Conservation (phyloP, 1,140 invertebrate genomes). For the Zaprionus capensis region DNA sequence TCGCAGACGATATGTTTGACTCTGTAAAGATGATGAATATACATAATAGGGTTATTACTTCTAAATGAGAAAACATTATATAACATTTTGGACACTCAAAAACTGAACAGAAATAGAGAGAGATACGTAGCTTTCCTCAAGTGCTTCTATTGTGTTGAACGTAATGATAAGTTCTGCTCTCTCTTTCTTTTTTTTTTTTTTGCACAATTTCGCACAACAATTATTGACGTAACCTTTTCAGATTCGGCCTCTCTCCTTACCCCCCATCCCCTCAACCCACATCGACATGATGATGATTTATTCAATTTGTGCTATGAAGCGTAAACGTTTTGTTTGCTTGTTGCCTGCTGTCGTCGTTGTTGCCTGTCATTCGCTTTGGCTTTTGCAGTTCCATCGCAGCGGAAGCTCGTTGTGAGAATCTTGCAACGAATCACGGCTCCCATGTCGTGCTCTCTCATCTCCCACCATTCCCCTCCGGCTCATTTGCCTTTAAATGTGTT, state of each 20-base stretch:
- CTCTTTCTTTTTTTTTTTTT: conserved; percentile 52
- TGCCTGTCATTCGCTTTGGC: conserved; percentile 12
- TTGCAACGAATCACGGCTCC: conserved; percentile 37
- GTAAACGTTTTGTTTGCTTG: conserved; percentile 75
- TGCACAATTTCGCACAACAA: conserved; percentile 64
- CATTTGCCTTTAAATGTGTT: conserved; percentile 50
- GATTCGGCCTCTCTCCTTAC: neutral
- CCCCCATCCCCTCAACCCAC: neutral
- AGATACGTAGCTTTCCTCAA: neutral
- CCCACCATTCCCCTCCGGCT: neutral
- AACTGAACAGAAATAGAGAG: neutral
- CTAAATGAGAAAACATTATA: too few species aligned
- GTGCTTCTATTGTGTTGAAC: neutral
- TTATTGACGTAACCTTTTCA: conserved; percentile 56
- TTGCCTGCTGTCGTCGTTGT: conserved; percentile 17
- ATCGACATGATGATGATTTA: conserved; percentile 71
- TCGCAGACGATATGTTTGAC: too few species aligned
- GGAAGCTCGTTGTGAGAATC: conserved; percentile 71
- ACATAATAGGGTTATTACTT: too few species aligned
- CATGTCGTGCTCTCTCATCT: neutral
- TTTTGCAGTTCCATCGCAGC: conserved; percentile 34
- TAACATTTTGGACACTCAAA: neutral
- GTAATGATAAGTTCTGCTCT: conserved; percentile 9
- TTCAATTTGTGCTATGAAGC: conserved; percentile 81
- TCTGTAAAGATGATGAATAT: too few species aligned